Evolutionary conservation across 1,140 invertebrate species (phyloP).

Genomic region (Sarcophaga bullata): DNA sequence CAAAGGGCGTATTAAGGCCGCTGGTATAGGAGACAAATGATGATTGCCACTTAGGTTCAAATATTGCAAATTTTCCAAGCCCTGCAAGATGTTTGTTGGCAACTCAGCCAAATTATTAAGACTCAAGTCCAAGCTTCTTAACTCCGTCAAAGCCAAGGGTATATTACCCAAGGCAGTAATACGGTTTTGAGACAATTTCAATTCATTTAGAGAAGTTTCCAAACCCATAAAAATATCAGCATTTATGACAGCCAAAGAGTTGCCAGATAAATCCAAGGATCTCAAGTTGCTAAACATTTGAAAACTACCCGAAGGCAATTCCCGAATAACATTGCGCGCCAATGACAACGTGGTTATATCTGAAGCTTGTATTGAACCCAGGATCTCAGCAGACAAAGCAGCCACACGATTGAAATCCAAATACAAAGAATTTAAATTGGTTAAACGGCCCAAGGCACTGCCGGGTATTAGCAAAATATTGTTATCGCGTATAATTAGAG

Average conservation of each 20-base stretch:
- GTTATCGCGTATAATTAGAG: slow-evolving; percentile 86
- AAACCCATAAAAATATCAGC: slow-evolving; percentile 80
- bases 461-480: slow-evolving; percentile 86
- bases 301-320: slow-evolving; percentile 83
- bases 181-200: slow-evolving; percentile 82
- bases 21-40: slow-evolving; percentile 72
- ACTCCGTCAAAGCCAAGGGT: slow-evolving; percentile 72
- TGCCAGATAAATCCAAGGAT: slow-evolving; percentile 80
- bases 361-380: slow-evolving; percentile 70
- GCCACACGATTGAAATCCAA: slow-evolving; percentile 89
- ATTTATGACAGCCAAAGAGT: slow-evolving; percentile 77
- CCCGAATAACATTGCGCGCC: slow-evolving; percentile 86
- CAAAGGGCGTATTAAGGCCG: slow-evolving; percentile 71
- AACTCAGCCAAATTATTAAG: slow-evolving; percentile 80
- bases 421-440: slow-evolving; percentile 77
- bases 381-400: slow-evolving; percentile 81
- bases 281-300: slow-evolving; percentile 79
- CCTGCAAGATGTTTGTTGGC: slow-evolving; percentile 74
- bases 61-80: slow-evolving; percentile 75
- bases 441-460: slow-evolving; percentile 78
- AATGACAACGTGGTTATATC: slow-evolving; percentile 70
- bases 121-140: slow-evolving; percentile 80
- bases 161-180: slow-evolving; percentile 74
- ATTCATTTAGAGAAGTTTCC: slow-evolving; percentile 75
- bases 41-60: slow-evolving; percentile 83